Base-by-base conservation (phyloP, 1,140 invertebrate species). In the Drosophila jambulina region DNA sequence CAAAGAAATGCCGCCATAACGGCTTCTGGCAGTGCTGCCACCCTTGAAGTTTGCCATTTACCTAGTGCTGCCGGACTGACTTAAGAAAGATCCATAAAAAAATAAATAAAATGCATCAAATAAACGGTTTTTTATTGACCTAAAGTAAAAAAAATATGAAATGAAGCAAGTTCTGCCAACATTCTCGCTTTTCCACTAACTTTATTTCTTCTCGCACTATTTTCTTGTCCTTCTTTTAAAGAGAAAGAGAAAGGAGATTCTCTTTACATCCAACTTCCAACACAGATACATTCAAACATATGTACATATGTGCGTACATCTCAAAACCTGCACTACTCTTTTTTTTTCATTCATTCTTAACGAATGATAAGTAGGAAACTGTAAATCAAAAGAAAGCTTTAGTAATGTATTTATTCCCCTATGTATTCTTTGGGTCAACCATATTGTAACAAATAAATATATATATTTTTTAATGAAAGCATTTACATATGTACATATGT, bases 1-100 rank as follows among this genome's bases (percentile, higher is more conserved):
- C 8, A 15, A 43, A 43, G 70, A 60, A 9, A n/a, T 51, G 68
- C 54, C 54, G 70, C 29, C 12, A 34, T 43, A 74, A 74, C 68
- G 70, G 70, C 13, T 42, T 29, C 8, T 19, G 27, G 0, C 36
- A 69, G 64, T 21, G 63, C 13, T 48, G 13, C 25, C 60, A 48
- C 7, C 10, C 29, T 29, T 23, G 19, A 27, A 15, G 17, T 15
- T 42, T 25, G 15, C 8, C 15, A 10, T 9, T 19, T n/a, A 3
- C 3, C 2, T 9, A 6, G 21, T 6, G 67, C 19, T 72, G 34
- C 69, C 69, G 27, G 43, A 59, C 8, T 10, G 36, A 3, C 1
- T 17, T 17, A 9, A 9, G 15, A 38, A 25, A 29, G 7, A 19
- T 21, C 2, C 9, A 43, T 10, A 12, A 51, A 6, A 3, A 49